These are phyloP conservation scores for Spilogale gracilis DNA, from an alignment of 2,113 vertebrate genomes.

Conservation along the genomic window DNA sequence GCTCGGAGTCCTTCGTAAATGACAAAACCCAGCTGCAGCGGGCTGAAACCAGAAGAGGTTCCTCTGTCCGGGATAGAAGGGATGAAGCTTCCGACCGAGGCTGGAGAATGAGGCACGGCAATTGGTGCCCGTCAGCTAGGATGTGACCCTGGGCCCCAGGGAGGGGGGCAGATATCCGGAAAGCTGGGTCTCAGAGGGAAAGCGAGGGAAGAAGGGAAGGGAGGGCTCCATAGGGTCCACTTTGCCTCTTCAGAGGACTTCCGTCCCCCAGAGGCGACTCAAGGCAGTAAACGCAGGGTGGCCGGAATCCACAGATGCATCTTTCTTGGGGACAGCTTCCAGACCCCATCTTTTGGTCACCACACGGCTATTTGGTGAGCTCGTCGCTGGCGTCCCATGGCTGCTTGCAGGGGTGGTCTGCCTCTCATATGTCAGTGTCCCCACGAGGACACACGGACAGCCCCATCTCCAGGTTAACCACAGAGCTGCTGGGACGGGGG, in stretches of 20 bases:
- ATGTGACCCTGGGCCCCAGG: background rate
- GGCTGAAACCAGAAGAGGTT: background rate
- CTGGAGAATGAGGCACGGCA: background rate
- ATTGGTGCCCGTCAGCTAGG: too few relatives aligned
- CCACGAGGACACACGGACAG: fast-evolving
- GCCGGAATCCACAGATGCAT: background rate
- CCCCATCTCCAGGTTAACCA: fast-evolving
- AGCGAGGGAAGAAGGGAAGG: background rate
- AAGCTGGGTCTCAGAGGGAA: background rate
- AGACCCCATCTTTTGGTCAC: background rate
- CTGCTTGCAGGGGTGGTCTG: background rate
- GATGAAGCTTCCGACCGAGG: background rate
- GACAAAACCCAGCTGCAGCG: background rate
- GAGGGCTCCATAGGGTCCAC: background rate
- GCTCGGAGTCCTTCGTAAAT: background rate
- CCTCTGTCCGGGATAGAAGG: background rate
- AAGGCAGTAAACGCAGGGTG: too few relatives aligned
- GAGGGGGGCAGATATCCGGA: background rate
- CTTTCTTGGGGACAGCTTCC: background rate
- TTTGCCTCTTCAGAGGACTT: background rate
- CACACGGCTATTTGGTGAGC: background rate
- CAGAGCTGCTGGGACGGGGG: background rate
- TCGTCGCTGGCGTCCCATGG: background rate
- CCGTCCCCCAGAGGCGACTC: background rate
- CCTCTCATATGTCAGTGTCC: background rate